Conservation (phyloP, 2,113 vertebrate species). For the Zingel zingel region DNA sequence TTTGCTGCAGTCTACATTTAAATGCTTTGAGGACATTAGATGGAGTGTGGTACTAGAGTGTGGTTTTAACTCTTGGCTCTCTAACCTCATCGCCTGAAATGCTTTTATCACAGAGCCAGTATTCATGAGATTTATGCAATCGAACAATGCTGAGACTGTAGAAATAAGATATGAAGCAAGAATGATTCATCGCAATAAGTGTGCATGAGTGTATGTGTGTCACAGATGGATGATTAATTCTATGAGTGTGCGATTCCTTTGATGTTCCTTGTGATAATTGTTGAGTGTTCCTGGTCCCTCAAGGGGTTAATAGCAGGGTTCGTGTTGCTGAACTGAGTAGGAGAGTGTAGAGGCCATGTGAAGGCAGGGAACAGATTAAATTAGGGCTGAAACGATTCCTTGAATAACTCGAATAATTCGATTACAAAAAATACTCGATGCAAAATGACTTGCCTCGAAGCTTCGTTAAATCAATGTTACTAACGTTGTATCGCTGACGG, state of each 20-base stretch:
- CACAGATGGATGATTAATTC: conserved; percentile 58
- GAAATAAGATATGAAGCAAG: conserved; percentile 50
- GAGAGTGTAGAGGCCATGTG: conserved; percentile 30
- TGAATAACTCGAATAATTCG: too few relatives aligned
- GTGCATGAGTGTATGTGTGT: conserved; percentile 29
- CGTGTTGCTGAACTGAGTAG: conserved; percentile 36
- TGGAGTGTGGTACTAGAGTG: not conserved
- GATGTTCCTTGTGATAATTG: conserved; percentile 63
- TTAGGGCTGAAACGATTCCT: too few relatives aligned
- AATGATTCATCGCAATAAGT: conserved; percentile 41
- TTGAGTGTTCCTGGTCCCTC: conserved; percentile 48
- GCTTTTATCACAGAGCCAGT: conserved; percentile 46
- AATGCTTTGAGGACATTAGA: conserved; percentile 58
- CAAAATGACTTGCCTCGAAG: too few relatives aligned
- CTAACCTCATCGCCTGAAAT: conserved; percentile 22
- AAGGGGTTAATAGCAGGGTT: conserved; percentile 35
- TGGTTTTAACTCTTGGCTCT: conserved; percentile 56
- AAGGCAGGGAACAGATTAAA: conserved; percentile 50
- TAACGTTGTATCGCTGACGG: too few relatives aligned
- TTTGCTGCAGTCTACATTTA: conserved; percentile 67
- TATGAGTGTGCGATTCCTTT: conserved; percentile 47
- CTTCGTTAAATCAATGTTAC: too few relatives aligned
- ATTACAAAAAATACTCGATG: too few relatives aligned
- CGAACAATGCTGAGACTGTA: conserved; percentile 41
- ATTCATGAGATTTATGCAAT: conserved; percentile 46